phyloP scores from a whole-genome alignment of 2,888 invertebrate species.

The Pyrochroa serraticornis region DNA sequence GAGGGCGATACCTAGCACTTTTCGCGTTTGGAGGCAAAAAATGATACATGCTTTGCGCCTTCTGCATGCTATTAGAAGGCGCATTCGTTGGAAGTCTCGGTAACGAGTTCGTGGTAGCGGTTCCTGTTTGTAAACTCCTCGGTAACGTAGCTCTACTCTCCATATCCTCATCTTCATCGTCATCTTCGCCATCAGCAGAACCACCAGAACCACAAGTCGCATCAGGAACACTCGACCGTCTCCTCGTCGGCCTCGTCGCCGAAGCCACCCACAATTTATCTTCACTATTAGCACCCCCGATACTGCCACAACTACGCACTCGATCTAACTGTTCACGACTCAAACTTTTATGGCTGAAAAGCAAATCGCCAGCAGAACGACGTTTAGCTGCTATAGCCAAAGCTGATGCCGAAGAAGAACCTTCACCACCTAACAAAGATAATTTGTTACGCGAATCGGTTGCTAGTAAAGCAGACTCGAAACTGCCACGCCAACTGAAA shows the following conservation, averaged over 20 bases:
- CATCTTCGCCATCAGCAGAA: slow-evolving; percentile 61
- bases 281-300: slow-evolving; percentile 72
- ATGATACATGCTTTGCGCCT: slow-evolving; percentile 69
- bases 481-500: slow-evolving; percentile 91
- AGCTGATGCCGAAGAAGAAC: slow-evolving; percentile 68
- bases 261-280: slow-evolving; percentile 56
- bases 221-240: slow-evolving; percentile 67
- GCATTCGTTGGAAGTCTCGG: slow-evolving; percentile 74
- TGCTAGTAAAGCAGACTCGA: slow-evolving; percentile 88
- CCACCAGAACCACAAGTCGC: slow-evolving; percentile 59
- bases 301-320: slow-evolving; percentile 82
- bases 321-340: slow-evolving; percentile 77
- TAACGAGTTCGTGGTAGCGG: slow-evolving; percentile 74
- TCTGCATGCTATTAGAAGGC: slow-evolving; percentile 62
- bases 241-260: slow-evolving; percentile 50
- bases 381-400: slow-evolving; percentile 75
- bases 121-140: slow-evolving; percentile 65
- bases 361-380: slow-evolving; percentile 81
- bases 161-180: slow-evolving; percentile 58
- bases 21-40: slow-evolving; percentile 73
- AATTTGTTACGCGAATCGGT: slow-evolving; percentile 84
- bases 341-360: slow-evolving; percentile 79
- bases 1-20: slow-evolving; percentile 85
- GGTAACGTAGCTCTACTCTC: slow-evolving; percentile 66
- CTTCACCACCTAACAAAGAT: slow-evolving; percentile 67